Evolutionary conservation across 1,140 invertebrate species (phyloP).

Genomic region (Leptinotarsa defecta): DNA sequence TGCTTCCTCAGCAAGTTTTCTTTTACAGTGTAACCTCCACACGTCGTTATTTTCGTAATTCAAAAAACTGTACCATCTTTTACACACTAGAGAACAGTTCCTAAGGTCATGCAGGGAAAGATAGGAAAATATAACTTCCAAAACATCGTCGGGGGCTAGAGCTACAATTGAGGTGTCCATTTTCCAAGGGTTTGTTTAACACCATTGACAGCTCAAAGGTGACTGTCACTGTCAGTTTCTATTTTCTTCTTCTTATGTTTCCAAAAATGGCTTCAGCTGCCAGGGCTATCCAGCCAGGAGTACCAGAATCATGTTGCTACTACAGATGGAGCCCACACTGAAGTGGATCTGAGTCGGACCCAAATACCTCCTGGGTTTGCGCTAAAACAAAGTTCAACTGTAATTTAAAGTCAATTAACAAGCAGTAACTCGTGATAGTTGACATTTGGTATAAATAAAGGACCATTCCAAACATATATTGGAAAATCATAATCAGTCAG

Average conservation of each 20-base stretch:
- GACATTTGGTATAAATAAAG: too few relatives aligned
- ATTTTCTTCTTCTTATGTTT: background rate
- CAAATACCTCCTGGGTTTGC: too few relatives aligned
- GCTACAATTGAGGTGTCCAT: slow-evolving; percentile 15
- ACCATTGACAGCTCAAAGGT: background rate
- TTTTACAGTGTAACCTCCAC: slow-evolving; percentile 89
- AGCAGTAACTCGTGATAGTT: too few relatives aligned
- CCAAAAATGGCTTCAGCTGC: background rate
- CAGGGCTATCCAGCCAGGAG: too few relatives aligned
- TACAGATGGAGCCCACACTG: too few relatives aligned
- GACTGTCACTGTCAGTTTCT: background rate
- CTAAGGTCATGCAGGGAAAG: slow-evolving; percentile 83
- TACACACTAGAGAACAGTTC: slow-evolving; percentile 91
- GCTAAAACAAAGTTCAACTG: too few relatives aligned
- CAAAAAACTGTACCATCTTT: slow-evolving; percentile 88
- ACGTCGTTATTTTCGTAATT: slow-evolving; percentile 95
- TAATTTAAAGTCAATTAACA: too few relatives aligned
- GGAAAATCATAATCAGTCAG: too few relatives aligned
- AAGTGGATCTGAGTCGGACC: too few relatives aligned
- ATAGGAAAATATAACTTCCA: slow-evolving; percentile 94
- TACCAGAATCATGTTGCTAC: too few relatives aligned
- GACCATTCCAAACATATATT: too few relatives aligned
- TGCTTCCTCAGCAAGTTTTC: slow-evolving; percentile 87
- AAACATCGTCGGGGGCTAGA: slow-evolving; percentile 71
- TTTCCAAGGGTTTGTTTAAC: slow-evolving; percentile 3